phyloP scores from a whole-genome alignment of 2,113 vertebrate species.

The Mungos mungo region DNA sequence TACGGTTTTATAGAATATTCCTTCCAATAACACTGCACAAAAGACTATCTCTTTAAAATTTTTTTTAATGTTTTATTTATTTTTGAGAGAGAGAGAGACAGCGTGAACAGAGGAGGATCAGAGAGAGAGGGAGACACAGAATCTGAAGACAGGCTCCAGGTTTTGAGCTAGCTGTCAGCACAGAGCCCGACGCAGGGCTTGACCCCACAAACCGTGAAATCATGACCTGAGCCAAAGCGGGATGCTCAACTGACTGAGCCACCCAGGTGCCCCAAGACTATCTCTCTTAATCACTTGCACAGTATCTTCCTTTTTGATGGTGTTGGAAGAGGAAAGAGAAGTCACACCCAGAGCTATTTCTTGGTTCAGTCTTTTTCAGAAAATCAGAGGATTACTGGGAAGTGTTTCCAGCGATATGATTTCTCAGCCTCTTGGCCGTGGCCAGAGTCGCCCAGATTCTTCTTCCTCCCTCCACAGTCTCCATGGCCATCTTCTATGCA shows the following conservation, averaged over 20 bases:
- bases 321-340: constrained; percentile 39
- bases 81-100: too few species aligned
- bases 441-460: background rate
- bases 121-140: too few species aligned
- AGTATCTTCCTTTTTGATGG: background rate
- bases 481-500: background rate
- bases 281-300: background rate
- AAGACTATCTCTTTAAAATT: background rate
- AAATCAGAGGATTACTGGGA: background rate
- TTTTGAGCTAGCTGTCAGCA: too few species aligned
- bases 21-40: background rate
- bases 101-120: too few species aligned
- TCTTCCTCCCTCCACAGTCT: background rate
- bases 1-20: background rate
- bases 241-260: too few species aligned
- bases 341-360: background rate
- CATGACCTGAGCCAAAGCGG: too few species aligned
- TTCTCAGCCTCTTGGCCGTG: background rate
- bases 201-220: too few species aligned
- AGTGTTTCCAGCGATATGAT: background rate
- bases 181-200: too few species aligned
- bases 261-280: background rate
- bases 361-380: background rate
- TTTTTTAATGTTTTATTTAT: too few species aligned
- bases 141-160: too few species aligned